Evolutionary conservation across 2,797 vertebrate genomes (phyloP).

Genomic region (Macrochelys suwanniensis): DNA sequence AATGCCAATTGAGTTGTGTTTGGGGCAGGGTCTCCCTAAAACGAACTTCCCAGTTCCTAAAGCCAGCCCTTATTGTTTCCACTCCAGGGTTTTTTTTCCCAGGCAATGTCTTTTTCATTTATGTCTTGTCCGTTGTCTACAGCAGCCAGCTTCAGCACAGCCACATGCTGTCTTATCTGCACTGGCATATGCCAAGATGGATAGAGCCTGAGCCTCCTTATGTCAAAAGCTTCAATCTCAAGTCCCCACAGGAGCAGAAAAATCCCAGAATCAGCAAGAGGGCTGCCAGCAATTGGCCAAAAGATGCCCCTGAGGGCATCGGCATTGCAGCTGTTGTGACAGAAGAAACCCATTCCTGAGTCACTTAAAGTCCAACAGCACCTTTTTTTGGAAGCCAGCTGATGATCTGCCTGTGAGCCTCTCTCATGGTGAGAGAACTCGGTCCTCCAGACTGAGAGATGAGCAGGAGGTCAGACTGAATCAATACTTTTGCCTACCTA

Average conservation of each 20-base stretch:
- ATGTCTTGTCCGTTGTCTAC: slow-evolving; percentile 9
- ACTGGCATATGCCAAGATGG: slow-evolving; percentile 75
- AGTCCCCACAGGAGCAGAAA: slow-evolving; percentile 61
- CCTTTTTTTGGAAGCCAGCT: background rate
- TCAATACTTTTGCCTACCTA: background rate
- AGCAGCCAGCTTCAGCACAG: slow-evolving; percentile 37
- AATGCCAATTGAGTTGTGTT: background rate
- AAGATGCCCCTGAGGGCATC: background rate
- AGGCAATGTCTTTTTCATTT: slow-evolving; percentile 15
- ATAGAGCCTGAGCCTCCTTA: slow-evolving; percentile 41
- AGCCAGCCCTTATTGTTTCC: background rate
- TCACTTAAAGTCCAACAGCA: background rate
- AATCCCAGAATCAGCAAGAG: slow-evolving; percentile 56
- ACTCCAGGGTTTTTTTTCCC: background rate
- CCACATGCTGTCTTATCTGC: slow-evolving; percentile 56
- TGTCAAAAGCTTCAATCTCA: slow-evolving; percentile 55
- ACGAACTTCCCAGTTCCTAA: background rate
- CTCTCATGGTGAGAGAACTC: background rate
- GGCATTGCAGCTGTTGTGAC: background rate
- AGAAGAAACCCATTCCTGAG: background rate
- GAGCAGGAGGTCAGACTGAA: background rate
- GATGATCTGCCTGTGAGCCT: background rate
- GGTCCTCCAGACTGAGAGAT: background rate
- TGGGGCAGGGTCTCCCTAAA: accelerated
- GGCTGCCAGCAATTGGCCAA: slow-evolving; percentile 21